Percentiles rank a stretch among this genome's conserved stretches.
Conservation (phyloP, 2,113 vertebrate species). For the Xiphophorus maculatus region DNA sequence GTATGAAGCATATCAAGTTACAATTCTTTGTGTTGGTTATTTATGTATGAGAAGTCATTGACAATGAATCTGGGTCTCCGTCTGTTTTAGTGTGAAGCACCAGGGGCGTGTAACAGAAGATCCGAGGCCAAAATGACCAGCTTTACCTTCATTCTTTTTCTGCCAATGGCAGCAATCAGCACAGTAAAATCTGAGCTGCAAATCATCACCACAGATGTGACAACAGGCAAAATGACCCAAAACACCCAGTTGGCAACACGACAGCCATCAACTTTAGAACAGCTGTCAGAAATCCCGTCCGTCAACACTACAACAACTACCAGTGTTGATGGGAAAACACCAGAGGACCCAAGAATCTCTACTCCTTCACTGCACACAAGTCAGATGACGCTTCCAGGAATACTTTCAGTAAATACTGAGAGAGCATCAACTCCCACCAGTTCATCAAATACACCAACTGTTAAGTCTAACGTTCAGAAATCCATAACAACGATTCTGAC, state of each 20-base stretch:
- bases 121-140: slow-evolving; percentile 27
- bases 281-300: not conserved
- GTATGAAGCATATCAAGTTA: not conserved
- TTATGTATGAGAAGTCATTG: slow-evolving; percentile 7
- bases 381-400: not conserved
- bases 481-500: not conserved
- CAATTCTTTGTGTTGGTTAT: slow-evolving; percentile 1
- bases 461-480: too few species aligned
- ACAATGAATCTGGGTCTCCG: slow-evolving; percentile 5
- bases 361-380: not conserved
- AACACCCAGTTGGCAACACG: not conserved
- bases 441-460: not conserved
- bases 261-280: not conserved
- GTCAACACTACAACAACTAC: not conserved
- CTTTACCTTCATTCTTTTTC: slow-evolving; percentile 37
- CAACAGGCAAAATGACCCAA: not conserved
- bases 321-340: not conserved
- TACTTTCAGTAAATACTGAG: too few species aligned
- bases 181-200: slow-evolving; percentile 5
- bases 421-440: not conserved
- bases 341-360: not conserved
- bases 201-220: not conserved
- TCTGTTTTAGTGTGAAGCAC: slow-evolving; percentile 38
- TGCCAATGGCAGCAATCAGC: slow-evolving; percentile 36
- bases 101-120: slow-evolving; percentile 2